Percentiles rank a stretch among this genome's conserved stretches.
These are phyloP conservation scores for Canis aureus DNA, from an alignment of 2,113 vertebrate species.

Conservation along the genomic window DNA sequence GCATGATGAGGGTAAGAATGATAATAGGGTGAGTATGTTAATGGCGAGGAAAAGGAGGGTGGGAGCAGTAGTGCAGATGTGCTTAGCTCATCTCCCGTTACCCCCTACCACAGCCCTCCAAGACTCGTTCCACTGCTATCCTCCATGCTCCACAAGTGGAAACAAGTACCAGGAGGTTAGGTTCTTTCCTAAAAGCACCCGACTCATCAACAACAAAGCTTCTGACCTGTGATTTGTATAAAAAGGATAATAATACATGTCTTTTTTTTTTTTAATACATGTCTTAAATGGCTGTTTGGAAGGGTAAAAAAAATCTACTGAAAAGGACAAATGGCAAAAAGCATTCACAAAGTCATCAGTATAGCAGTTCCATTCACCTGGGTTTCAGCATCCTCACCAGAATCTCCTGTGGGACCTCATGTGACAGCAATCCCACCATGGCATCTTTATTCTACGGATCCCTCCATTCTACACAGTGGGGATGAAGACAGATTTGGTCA, in stretches of 20 bases:
- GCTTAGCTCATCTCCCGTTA: not conserved
- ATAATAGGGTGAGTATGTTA: fast-evolving
- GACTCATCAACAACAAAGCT: not conserved
- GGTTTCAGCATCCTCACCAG: not conserved
- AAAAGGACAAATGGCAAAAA: not conserved
- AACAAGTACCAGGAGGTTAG: not conserved
- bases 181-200: not conserved
- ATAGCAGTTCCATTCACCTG: not conserved
- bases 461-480: not conserved
- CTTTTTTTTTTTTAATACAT: too few relatives aligned
- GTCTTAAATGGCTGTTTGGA: not conserved
- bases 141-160: not conserved
- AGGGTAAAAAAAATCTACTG: not conserved
- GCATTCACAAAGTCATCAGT: not conserved
- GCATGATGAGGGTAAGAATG: not conserved
- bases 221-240: not conserved
- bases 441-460: not conserved
- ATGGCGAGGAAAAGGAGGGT: not conserved
- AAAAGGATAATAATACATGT: not conserved
- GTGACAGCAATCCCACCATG: not conserved
- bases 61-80: too few relatives aligned
- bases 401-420: too few relatives aligned
- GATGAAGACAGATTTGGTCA: not conserved
- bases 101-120: not conserved
- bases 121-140: not conserved